phyloP scores from a whole-genome alignment of 2,888 invertebrate species.

The Xestia c-nigrum region DNA sequence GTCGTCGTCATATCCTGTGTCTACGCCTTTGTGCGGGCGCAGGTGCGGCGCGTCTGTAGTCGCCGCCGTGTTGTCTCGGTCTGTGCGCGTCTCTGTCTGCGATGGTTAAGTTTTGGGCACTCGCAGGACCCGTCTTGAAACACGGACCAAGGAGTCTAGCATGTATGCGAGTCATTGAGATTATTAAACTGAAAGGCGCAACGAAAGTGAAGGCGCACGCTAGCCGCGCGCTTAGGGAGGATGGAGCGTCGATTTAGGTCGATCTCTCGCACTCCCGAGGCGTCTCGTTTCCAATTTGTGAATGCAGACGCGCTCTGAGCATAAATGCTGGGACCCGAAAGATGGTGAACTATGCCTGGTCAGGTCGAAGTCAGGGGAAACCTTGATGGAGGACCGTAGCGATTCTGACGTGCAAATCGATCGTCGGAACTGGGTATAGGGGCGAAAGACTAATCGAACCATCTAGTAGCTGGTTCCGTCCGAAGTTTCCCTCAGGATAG shows the following conservation, averaged over 20 bases:
- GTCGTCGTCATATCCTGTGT: slow-evolving; percentile 71
- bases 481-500: slow-evolving; percentile 95
- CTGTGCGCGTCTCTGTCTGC: slow-evolving; percentile 80
- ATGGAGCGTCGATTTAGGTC: slow-evolving; percentile 82
- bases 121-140: slow-evolving; percentile 93
- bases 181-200: slow-evolving; percentile 91
- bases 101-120: slow-evolving; percentile 84
- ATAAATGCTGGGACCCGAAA: slow-evolving; percentile 93
- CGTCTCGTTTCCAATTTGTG: slow-evolving; percentile 86
- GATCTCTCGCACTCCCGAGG: slow-evolving; percentile 90
- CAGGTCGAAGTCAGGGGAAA: slow-evolving; percentile 93
- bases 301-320: slow-evolving; percentile 91
- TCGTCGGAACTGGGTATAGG: slow-evolving; percentile 94
- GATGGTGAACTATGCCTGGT: slow-evolving; percentile 94
- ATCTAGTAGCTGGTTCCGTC: slow-evolving; percentile 95
- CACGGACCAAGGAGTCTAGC: slow-evolving; percentile 83
- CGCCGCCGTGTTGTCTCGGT: slow-evolving; percentile 75
- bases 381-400: slow-evolving; percentile 93
- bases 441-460: slow-evolving; percentile 94
- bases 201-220: slow-evolving; percentile 91
- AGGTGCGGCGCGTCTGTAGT: slow-evolving; percentile 71
- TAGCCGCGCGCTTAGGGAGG: slow-evolving; percentile 81
- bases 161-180: slow-evolving; percentile 93
- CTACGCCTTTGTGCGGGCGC: slow-evolving; percentile 77
- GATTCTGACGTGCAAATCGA: slow-evolving; percentile 95